Percentiles rank a stretch among this genome's conserved stretches.
Evolutionary conservation across 2,113 vertebrate species (phyloP).

Genomic region (Chascanopsetta lugubris): DNA sequence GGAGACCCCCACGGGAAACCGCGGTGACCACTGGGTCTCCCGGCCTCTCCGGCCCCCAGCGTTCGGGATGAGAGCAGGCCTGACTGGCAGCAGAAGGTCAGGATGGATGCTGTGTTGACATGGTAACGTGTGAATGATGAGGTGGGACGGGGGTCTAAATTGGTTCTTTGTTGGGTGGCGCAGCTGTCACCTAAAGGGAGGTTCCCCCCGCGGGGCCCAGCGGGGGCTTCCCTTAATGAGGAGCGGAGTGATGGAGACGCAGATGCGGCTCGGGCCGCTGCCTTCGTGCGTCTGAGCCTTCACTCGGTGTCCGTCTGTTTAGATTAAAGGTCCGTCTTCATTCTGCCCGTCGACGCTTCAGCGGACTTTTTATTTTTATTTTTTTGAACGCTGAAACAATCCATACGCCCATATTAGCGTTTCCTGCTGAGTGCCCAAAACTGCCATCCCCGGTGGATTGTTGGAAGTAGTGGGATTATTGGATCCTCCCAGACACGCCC

Average conservation of each 20-base stretch:
- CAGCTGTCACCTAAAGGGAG: constrained; percentile 78
- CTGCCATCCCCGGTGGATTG: constrained; percentile 53
- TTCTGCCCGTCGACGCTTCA: too few species aligned
- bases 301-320: constrained; percentile 8
- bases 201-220: constrained; percentile 63
- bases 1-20: too few species aligned
- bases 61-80: constrained; percentile 40
- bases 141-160: constrained; percentile 71
- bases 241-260: constrained; percentile 60
- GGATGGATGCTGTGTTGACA: constrained; percentile 67
- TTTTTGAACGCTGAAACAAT: constrained; percentile 20
- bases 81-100: constrained; percentile 66
- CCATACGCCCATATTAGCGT: constrained; percentile 4
- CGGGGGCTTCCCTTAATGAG: constrained; percentile 73
- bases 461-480: constrained; percentile 73
- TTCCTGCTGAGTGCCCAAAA: constrained; percentile 35
- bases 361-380: constrained; percentile 9
- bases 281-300: constrained; percentile 17
- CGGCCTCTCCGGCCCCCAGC: constrained; percentile 29
- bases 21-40: constrained; percentile 10
- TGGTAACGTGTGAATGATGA: constrained; percentile 72
- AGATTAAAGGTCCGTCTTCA: constrained; percentile 5
- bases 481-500: constrained; percentile 64
- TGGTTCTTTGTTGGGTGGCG: constrained; percentile 74
- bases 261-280: constrained; percentile 47